A percentile compares a stretch with the other conserved stretches of the same genome.
phyloP scores from a whole-genome alignment of 2,797 vertebrate genomes.

The Lithobates pipiens region DNA sequence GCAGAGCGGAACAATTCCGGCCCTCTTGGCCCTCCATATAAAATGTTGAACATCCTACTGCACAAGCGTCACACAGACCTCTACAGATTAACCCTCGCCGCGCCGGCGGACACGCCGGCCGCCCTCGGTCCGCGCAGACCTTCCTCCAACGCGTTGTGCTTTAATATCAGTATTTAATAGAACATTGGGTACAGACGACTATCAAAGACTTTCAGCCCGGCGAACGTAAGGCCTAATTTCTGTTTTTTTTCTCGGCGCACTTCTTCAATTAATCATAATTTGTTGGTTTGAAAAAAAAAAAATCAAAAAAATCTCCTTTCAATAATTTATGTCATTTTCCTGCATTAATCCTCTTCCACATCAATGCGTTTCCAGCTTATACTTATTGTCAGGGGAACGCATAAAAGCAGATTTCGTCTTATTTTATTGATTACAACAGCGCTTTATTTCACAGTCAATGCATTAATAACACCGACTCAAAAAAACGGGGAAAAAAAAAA shows the following conservation, averaged over 20 bases:
- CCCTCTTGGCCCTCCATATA: too few species aligned
- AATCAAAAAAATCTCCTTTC: slow-evolving; percentile 24
- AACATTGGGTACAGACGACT: background rate
- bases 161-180: background rate
- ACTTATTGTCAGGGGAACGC: slow-evolving; percentile 48
- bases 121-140: too few species aligned
- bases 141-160: too few species aligned
- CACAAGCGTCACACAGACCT: too few species aligned
- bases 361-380: slow-evolving; percentile 49
- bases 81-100: too few species aligned
- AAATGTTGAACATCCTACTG: too few species aligned
- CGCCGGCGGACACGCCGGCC: too few species aligned
- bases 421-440: slow-evolving; percentile 61
- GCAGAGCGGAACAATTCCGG: too few species aligned
- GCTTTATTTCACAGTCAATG: slow-evolving; percentile 53
- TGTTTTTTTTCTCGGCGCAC: slow-evolving; percentile 28
- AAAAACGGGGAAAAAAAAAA: slow-evolving; percentile 12
- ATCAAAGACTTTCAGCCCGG: slow-evolving; percentile 24
- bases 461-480: slow-evolving; percentile 51
- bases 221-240: slow-evolving; percentile 19
- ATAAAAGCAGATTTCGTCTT: slow-evolving; percentile 59
- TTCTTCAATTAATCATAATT: slow-evolving; percentile 62
- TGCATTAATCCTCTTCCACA: slow-evolving; percentile 55
- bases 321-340: slow-evolving; percentile 60
- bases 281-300: slow-evolving; percentile 54